Percentiles rank a stretch among this genome's conserved stretches.
Evolutionary conservation across 1,140 invertebrate genomes (phyloP).

Genomic region (Procambarus virginalis): DNA sequence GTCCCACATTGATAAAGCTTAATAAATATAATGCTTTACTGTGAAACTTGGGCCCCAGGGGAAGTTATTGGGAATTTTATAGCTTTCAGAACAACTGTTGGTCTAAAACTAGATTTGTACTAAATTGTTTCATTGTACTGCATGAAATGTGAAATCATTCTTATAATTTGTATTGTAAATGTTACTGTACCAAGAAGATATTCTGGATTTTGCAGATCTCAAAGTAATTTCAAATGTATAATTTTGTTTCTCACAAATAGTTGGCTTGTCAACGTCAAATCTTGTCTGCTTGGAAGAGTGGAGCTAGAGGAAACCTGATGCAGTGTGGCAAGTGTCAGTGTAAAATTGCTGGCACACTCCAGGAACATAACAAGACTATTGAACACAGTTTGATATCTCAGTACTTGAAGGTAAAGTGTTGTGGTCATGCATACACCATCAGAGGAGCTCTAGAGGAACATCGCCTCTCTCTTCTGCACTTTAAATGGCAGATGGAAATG

Average conservation of each 20-base stretch:
- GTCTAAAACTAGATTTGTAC: no score
- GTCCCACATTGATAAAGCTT: no score
- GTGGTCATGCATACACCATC: neutral
- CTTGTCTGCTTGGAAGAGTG: neutral
- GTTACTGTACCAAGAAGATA: no score
- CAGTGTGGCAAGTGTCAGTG: neutral
- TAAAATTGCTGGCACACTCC: neutral
- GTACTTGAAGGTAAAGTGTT: neutral
- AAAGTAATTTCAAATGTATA: no score
- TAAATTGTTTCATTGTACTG: no score
- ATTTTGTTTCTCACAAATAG: neutral
- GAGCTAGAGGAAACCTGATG: neutral
- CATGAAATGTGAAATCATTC: no score
- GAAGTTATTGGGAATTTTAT: no score
- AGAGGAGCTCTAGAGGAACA: slow-evolving; percentile 3
- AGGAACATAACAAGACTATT: neutral
- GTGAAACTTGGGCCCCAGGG: no score
- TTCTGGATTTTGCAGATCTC: no score
- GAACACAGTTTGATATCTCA: neutral
- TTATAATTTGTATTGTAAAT: no score
- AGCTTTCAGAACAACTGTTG: no score
- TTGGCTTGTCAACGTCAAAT: neutral
- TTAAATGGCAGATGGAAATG: neutral
- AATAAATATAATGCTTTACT: no score
- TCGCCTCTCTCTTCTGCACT: neutral